These are phyloP conservation scores for Spongilla lacustris DNA, from an alignment of 37 sponge, comb jelly and placozoan species.

Conservation along the genomic window DNA sequence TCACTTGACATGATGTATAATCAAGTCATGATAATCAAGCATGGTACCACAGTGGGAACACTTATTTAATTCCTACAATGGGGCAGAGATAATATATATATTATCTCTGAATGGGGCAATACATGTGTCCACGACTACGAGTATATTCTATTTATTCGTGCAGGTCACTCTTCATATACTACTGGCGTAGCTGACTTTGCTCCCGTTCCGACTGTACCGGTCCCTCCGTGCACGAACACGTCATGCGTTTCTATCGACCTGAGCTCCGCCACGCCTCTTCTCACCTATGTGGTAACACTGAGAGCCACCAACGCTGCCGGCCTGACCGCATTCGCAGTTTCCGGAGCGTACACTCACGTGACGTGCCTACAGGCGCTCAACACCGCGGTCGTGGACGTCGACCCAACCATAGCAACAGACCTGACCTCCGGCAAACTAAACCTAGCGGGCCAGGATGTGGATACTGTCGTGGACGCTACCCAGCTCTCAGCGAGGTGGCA, in stretches of 20 bases:
- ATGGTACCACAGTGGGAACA: too few relatives aligned
- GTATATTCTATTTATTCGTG: too few relatives aligned
- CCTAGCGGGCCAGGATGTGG: slow-evolving; percentile 36
- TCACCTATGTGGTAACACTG: slow-evolving; percentile 54
- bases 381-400: slow-evolving; percentile 34
- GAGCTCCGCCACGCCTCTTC: slow-evolving; percentile 10
- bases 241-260: slow-evolving; percentile 51
- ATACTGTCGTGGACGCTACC: slow-evolving; percentile 17
- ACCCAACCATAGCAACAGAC: background rate
- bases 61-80: too few relatives aligned
- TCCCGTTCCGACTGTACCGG: slow-evolving; percentile 11
- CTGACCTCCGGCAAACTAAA: background rate
- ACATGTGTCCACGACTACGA: too few relatives aligned
- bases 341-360: slow-evolving; percentile 10
- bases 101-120: too few relatives aligned
- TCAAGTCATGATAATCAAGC: too few relatives aligned
- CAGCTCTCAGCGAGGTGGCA: slow-evolving; percentile 25
- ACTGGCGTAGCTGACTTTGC: slow-evolving; percentile 17
- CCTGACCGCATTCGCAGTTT: slow-evolving; percentile 19
- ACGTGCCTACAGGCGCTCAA: background rate
- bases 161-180: slow-evolving; percentile 44
- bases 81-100: too few relatives aligned
- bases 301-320: slow-evolving; percentile 49
- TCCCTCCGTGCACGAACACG: slow-evolving; percentile 18
- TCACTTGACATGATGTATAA: too few relatives aligned